Percentiles rank a stretch among this genome's conserved stretches.
These are phyloP conservation scores for Cerastis leucographa DNA, from an alignment of 2,888 invertebrate species.

Conservation along the genomic window DNA sequence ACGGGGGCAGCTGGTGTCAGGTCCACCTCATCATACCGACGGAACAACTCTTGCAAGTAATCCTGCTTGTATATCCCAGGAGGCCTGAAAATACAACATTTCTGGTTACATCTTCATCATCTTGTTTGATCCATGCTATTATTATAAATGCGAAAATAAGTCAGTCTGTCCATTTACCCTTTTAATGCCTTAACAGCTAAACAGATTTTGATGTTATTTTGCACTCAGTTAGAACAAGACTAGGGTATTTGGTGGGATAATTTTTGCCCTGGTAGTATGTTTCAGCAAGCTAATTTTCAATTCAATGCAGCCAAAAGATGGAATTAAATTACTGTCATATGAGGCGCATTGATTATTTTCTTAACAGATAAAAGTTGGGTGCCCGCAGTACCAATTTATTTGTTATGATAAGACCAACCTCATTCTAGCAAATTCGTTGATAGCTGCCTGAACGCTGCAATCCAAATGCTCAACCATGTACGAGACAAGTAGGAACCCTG, in stretches of 20 bases:
- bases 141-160: not conserved
- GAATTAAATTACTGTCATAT: too few relatives aligned
- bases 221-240: not conserved
- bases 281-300: too few relatives aligned
- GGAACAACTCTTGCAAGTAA: slow-evolving; percentile 97
- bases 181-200: not conserved
- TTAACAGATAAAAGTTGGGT: not conserved
- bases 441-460: slow-evolving; percentile 96
- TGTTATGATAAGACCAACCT: slow-evolving; percentile 82
- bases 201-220: not conserved
- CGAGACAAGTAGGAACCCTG: slow-evolving; percentile 98
- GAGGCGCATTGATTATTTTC: too few relatives aligned
- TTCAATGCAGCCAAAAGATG: too few relatives aligned
- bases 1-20: slow-evolving; percentile 94
- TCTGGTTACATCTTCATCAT: not conserved
- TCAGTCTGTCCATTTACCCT: not conserved
- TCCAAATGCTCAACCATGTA: slow-evolving; percentile 96
- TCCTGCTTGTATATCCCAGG: slow-evolving; percentile 99
- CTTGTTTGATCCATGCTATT: not conserved
- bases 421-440: slow-evolving; percentile 93
- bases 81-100: slow-evolving; percentile 89
- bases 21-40: slow-evolving; percentile 94
- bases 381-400: too few relatives aligned
- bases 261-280: too few relatives aligned
- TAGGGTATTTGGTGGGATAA: too few relatives aligned